Conservation (phyloP, 1,140 invertebrate species). For the Tetragnatha versicolor region DNA sequence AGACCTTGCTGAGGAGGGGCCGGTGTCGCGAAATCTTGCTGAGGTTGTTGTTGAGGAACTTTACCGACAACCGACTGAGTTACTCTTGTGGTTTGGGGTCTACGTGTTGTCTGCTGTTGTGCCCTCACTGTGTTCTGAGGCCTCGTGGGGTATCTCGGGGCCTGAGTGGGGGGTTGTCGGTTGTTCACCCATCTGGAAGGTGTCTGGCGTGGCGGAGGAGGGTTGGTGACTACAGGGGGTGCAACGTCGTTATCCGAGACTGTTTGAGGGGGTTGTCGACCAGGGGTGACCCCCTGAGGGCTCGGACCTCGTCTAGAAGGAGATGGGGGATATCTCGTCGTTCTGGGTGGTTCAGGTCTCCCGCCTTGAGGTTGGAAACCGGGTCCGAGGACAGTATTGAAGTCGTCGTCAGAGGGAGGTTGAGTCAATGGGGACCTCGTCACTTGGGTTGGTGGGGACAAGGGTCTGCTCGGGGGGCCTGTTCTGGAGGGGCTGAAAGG, state of each 20-base stretch:
- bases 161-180: constrained; percentile 32
- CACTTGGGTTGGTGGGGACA: not conserved
- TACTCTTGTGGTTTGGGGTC: constrained; percentile 24
- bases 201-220: not conserved
- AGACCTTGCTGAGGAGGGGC: not conserved
- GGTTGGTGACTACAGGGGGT: constrained; percentile 7
- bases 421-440: not conserved
- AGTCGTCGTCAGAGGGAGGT: constrained; percentile 36
- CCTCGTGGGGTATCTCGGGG: constrained; percentile 30
- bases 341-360: constrained; percentile 12
- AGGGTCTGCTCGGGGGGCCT: not conserved
- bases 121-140: not conserved
- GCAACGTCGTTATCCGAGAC: not conserved
- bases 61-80: not conserved
- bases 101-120: not conserved
- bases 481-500: constrained; percentile 18
- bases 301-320: no score
- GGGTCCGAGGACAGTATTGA: not conserved
- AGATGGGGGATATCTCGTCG: no score
- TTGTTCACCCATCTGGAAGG: constrained; percentile 24
- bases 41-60: not conserved
- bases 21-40: not conserved
- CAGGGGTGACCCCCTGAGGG: not conserved
- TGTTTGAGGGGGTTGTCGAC: not conserved
- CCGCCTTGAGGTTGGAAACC: not conserved